Evolutionary conservation across 2,113 vertebrate species (phyloP).

Genomic region (Pteruthius melanotis): DNA sequence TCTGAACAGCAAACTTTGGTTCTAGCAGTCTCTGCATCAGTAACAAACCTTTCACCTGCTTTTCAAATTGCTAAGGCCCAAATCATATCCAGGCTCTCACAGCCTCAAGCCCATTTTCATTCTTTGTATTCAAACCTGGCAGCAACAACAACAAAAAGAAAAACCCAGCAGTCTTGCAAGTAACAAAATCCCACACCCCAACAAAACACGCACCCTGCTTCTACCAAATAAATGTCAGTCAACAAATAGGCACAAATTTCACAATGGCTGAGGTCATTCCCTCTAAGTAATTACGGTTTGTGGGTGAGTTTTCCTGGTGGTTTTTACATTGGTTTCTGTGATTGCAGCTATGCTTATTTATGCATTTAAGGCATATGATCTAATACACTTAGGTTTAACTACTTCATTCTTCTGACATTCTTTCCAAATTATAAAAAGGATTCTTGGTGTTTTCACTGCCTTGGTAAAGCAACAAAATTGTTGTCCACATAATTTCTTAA

Average conservation of each 20-base stretch:
- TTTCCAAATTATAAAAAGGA: conserved; percentile 78
- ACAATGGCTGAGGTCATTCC: conserved; percentile 67
- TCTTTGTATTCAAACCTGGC: conserved; percentile 5
- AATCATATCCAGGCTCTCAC: neutral
- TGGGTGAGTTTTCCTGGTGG: conserved; percentile 61
- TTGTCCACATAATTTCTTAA: conserved; percentile 71
- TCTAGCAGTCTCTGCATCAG: neutral
- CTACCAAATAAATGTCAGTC: conserved; percentile 51
- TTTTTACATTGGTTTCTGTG: conserved; percentile 71
- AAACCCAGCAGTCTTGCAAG: neutral
- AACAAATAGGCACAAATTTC: conserved; percentile 64
- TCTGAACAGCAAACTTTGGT: neutral
- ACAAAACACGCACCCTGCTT: neutral
- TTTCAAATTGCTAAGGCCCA: neutral
- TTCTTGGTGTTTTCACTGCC: conserved; percentile 77
- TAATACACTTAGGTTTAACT: conserved; percentile 76
- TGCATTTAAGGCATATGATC: conserved; percentile 73
- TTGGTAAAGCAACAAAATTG: conserved; percentile 76
- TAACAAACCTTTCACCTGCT: conserved; percentile 11
- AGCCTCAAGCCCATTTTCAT: neutral
- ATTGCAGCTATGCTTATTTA: conserved; percentile 74
- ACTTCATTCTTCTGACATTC: conserved; percentile 73
- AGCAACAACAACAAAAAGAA: neutral
- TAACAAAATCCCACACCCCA: conserved; percentile 27
- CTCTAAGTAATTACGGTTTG: conserved; percentile 45